Percentiles rank a stretch among this genome's conserved stretches.
These are phyloP conservation scores for Heliconius hortense DNA, from an alignment of 2,888 invertebrate species.

Conservation along the genomic window DNA sequence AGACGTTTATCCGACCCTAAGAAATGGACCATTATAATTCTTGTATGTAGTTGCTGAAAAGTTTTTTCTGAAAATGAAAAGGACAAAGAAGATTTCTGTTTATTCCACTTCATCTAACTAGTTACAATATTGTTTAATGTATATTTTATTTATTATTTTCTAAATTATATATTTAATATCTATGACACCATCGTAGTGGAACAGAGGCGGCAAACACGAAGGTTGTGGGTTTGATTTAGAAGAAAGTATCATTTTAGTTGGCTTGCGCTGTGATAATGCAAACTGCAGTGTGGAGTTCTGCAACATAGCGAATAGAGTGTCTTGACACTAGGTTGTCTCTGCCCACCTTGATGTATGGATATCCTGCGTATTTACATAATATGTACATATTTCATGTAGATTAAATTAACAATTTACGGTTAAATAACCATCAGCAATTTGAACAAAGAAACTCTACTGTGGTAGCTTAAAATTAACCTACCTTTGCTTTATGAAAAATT, in stretches of 20 bases:
- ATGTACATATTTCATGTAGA: neutral
- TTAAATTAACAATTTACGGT: neutral
- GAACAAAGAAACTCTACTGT: neutral
- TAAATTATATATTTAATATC: neutral
- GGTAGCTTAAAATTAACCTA: neutral
- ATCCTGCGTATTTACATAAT: too few relatives aligned
- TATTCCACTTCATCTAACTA: neutral
- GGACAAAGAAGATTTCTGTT: neutral
- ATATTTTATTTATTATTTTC: neutral
- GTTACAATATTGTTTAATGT: neutral
- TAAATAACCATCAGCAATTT: neutral
- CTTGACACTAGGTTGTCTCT: neutral
- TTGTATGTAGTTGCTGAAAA: conserved; percentile 24
- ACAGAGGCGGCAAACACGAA: neutral
- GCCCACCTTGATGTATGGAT: neutral
- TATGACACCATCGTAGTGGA: too few relatives aligned
- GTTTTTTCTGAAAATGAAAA: conserved; percentile 4
- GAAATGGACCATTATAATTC: conserved; percentile 25
- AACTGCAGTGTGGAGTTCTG: neutral
- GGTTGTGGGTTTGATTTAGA: neutral
- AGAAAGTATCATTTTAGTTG: neutral
- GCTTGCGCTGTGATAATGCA: neutral
- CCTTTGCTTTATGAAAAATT: neutral
- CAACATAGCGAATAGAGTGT: too few relatives aligned
- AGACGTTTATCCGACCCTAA: conserved; percentile 22